Evolutionary conservation across 2,113 vertebrate genomes (phyloP).

Genomic region (Nansenia antarctica): DNA sequence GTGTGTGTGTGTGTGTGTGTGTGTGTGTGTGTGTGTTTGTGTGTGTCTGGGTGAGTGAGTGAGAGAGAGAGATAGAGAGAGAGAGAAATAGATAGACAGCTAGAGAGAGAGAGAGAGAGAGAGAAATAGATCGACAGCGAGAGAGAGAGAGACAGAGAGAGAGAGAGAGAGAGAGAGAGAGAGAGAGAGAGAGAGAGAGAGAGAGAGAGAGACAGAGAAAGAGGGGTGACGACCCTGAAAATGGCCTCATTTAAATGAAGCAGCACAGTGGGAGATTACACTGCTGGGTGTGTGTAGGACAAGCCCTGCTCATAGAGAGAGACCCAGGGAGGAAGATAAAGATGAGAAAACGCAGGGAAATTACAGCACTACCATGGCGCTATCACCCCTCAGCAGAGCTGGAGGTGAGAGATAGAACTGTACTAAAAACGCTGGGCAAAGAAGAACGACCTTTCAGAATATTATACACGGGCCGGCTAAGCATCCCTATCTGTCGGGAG

Average conservation of each 20-base stretch:
- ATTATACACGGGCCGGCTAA: constrained; percentile 36
- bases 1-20: constrained; percentile 9
- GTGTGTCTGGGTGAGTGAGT: no score
- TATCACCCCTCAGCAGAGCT: constrained; percentile 55
- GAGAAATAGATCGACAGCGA: no score
- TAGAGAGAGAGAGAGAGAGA: background rate
- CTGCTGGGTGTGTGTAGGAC: constrained; percentile 49
- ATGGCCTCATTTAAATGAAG: constrained; percentile 57
- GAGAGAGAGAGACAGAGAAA: background rate
- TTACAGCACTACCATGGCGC: constrained; percentile 45
- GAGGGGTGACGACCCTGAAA: constrained; percentile 51
- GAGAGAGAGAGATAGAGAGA: background rate
- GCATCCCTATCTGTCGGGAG: constrained; percentile 49
- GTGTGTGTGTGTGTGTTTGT: background rate
- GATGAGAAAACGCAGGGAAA: constrained; percentile 60
- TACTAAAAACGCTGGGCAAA: constrained; percentile 38
- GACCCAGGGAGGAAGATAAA: constrained; percentile 37
- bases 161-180: constrained; percentile 16
- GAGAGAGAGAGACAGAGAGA: background rate
- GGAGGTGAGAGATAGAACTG: constrained; percentile 61
- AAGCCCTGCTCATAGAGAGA: constrained; percentile 35
- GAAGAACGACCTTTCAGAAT: constrained; percentile 52
- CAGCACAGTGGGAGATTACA: constrained; percentile 55
- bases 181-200: constrained; percentile 13
- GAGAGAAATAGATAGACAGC: no score